A percentile compares a stretch with the other conserved stretches of the same genome.
Conservation (phyloP, 30 jellyfish, hydroid and myxozoan genomes). For the Catostylus mosaicus region DNA sequence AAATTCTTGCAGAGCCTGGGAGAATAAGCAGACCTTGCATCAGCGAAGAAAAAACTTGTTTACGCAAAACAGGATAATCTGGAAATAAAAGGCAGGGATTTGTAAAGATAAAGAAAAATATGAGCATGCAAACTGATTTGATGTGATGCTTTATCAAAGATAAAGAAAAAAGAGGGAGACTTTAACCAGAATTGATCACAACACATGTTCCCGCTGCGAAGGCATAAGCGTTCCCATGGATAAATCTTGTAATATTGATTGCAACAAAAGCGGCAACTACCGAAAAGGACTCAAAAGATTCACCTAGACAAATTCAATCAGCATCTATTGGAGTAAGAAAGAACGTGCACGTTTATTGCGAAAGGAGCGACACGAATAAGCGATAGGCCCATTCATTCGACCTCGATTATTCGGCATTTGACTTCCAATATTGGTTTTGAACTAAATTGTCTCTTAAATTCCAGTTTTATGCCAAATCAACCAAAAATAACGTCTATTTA, state of each 20-base stretch:
- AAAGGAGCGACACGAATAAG: neutral
- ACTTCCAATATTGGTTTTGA: no score
- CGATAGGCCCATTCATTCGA: neutral
- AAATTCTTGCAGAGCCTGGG: no score
- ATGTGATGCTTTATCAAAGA: neutral
- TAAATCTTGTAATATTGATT: neutral
- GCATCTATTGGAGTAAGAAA: neutral
- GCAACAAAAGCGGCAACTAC: constrained; percentile 11
- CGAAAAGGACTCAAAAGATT: neutral
- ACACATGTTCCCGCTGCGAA: neutral
- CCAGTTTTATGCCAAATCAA: no score
- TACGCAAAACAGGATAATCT: constrained; percentile 5
- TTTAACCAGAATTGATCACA: neutral
- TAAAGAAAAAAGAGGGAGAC: neutral
- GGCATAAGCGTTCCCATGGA: constrained; percentile 8
- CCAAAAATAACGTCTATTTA: no score
- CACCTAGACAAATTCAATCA: constrained; percentile 9
- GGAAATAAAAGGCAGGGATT: constrained; percentile 7
- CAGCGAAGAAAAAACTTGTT: constrained; percentile 10
- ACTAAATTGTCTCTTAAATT: no score
- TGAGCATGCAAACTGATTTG: constrained; percentile 5
- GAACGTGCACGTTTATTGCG: neutral
- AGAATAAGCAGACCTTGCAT: no score
- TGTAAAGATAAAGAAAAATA: neutral
- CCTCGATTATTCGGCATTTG: no score